Evolutionary conservation across 1,140 invertebrate genomes (phyloP).

Genomic region (Zaprionus lachaisei): DNA sequence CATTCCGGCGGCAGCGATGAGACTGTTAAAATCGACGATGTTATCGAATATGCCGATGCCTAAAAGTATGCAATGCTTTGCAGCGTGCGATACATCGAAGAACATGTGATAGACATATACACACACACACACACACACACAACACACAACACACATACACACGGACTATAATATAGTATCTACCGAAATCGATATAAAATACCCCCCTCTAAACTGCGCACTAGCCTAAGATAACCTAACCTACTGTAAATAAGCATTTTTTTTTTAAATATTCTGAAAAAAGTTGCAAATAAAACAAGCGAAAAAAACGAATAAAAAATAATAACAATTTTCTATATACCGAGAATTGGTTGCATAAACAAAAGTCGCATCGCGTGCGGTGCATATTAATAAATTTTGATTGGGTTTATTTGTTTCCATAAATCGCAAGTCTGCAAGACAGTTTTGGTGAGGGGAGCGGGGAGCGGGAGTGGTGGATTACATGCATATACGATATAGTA

Average conservation of each 20-base stretch:
- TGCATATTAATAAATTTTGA: conserved; percentile 26
- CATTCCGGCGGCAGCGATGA: conserved; percentile 84
- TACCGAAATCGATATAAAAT: conserved; percentile 7
- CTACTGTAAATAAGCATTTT: conserved; percentile 1
- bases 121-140: conserved; percentile 10
- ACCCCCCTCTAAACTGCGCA: neutral
- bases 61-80: conserved; percentile 51
- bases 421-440: neutral
- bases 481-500: neutral
- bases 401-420: conserved; percentile 2
- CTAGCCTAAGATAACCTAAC: conserved; percentile 1
- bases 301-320: neutral
- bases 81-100: conserved; percentile 11
- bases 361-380: conserved; percentile 27
- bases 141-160: neutral
- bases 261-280: conserved; percentile 1
- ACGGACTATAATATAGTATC: neutral
- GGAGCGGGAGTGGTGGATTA: neutral
- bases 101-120: conserved; percentile 24
- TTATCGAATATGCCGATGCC: conserved; percentile 81
- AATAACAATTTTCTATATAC: neutral
- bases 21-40: conserved; percentile 82
- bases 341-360: conserved; percentile 35
- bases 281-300: conserved; percentile 7
- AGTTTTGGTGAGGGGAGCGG: neutral